phyloP scores from a whole-genome alignment of 2,888 invertebrate species.

The Torymus tubicola region DNA sequence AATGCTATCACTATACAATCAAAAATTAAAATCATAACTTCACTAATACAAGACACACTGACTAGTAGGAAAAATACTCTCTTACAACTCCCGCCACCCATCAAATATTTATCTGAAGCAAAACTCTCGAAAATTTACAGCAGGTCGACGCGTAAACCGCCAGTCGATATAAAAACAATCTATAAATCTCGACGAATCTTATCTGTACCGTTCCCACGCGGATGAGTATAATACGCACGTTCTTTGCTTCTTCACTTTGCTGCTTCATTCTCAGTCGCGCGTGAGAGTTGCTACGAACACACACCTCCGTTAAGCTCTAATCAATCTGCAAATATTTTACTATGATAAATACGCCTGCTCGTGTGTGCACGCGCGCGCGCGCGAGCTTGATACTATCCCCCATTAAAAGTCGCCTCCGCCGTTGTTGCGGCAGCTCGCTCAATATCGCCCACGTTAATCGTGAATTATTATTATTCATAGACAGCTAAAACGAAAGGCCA shows the following conservation, averaged over 20 bases:
- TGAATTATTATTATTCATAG: conserved; percentile 60
- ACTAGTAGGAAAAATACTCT: too few relatives aligned
- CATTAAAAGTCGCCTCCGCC: too few relatives aligned
- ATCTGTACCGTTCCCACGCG: conserved; percentile 49
- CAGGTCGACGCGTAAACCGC: neutral
- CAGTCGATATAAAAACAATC: conserved; percentile 48
- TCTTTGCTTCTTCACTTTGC: too few relatives aligned
- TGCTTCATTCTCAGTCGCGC: too few relatives aligned
- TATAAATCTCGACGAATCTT: conserved; percentile 52
- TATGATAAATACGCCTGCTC: conserved; percentile 49
- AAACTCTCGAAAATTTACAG: conserved; percentile 37
- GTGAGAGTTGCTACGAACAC: too few relatives aligned
- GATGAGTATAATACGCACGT: neutral
- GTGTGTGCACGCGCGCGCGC: neutral
- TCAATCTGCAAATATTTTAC: conserved; percentile 58
- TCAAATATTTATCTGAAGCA: conserved; percentile 12
- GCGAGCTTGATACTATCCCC: neutral
- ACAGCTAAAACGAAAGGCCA: conserved; percentile 56
- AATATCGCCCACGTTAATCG: conserved; percentile 60
- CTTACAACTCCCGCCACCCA: too few relatives aligned
- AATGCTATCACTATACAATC: neutral
- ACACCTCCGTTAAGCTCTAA: conserved; percentile 27
- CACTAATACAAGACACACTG: too few relatives aligned
- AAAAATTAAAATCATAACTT: neutral
- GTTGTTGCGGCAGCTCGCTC: conserved; percentile 1